These are phyloP conservation scores for Drosophila mauritiana DNA, from an alignment of 1,140 invertebrate species.

Conservation along the genomic window DNA sequence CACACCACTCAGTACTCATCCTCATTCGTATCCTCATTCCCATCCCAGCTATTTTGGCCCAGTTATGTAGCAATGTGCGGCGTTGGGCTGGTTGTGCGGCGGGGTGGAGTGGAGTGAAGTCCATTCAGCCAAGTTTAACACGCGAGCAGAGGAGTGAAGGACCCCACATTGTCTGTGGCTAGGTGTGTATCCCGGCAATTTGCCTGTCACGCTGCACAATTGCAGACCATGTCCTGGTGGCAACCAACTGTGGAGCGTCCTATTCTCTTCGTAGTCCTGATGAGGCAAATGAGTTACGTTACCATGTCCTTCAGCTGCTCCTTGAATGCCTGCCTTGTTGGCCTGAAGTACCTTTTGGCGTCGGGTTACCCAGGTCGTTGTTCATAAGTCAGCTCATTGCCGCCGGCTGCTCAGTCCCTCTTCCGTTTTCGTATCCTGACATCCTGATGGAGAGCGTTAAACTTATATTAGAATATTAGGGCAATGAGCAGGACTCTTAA, in stretches of 20 bases:
- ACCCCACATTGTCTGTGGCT: slow-evolving; percentile 37
- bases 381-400: slow-evolving; percentile 43
- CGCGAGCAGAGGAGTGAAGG: slow-evolving; percentile 18
- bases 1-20: slow-evolving; percentile 12
- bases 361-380: slow-evolving; percentile 28
- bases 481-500: slow-evolving; percentile 61
- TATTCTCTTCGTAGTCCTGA: slow-evolving; percentile 15
- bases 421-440: slow-evolving; percentile 8
- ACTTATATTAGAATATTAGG: slow-evolving; percentile 76
- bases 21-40: not conserved
- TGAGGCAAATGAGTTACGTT: slow-evolving; percentile 72
- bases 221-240: slow-evolving; percentile 37
- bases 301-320: slow-evolving; percentile 59
- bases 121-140: slow-evolving; percentile 59
- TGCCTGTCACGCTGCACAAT: slow-evolving; percentile 71
- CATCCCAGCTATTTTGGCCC: slow-evolving; percentile 20
- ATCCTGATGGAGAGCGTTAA: slow-evolving; percentile 68
- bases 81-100: not conserved
- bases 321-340: slow-evolving; percentile 41
- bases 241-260: slow-evolving; percentile 67
- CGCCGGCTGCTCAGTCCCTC: slow-evolving; percentile 1
- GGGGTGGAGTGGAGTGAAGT: slow-evolving; percentile 24
- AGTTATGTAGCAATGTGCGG: slow-evolving; percentile 28
- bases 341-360: slow-evolving; percentile 55
- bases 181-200: slow-evolving; percentile 65